Conservation (phyloP, 2,113 vertebrate species). For the Lutjanus erythropterus region DNA sequence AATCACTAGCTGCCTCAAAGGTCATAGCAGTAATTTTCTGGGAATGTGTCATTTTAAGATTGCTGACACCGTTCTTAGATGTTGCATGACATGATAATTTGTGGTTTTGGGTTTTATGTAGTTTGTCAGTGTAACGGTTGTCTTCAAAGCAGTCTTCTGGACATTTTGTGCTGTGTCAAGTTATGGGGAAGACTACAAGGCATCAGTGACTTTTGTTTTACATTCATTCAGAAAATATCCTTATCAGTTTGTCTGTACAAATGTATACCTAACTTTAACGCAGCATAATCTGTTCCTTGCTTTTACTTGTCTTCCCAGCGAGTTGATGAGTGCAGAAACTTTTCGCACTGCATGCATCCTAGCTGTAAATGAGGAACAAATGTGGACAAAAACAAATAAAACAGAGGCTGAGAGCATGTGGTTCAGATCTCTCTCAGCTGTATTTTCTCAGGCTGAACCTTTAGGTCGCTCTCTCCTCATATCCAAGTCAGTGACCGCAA, state of each 20-base stretch:
- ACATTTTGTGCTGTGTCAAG: neutral
- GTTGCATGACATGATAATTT: neutral
- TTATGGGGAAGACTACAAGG: neutral
- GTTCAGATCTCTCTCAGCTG: conserved; percentile 41
- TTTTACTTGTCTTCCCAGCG: neutral
- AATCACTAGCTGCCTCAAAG: too few species aligned
- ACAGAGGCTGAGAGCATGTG: conserved; percentile 16
- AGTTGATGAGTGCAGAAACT: conserved; percentile 6
- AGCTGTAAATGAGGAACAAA: conserved; percentile 64
- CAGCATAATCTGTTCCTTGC: neutral
- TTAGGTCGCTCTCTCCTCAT: neutral
- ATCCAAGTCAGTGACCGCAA: conserved; percentile 23
- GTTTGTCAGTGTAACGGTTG: too few species aligned
- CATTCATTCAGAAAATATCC: neutral
- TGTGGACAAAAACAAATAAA: conserved; percentile 60
- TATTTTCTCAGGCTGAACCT: conserved; percentile 39
- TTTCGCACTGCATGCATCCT: neutral
- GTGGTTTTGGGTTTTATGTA: neutral
- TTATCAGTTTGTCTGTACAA: neutral
- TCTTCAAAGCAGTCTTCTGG: neutral
- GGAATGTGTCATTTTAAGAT: neutral
- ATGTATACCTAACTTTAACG: neutral
- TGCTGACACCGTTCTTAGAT: too few species aligned
- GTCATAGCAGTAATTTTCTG: too few species aligned
- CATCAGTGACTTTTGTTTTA: neutral